Base-by-base conservation (phyloP, 1,140 invertebrate species). In the Drosophila ambigua region DNA sequence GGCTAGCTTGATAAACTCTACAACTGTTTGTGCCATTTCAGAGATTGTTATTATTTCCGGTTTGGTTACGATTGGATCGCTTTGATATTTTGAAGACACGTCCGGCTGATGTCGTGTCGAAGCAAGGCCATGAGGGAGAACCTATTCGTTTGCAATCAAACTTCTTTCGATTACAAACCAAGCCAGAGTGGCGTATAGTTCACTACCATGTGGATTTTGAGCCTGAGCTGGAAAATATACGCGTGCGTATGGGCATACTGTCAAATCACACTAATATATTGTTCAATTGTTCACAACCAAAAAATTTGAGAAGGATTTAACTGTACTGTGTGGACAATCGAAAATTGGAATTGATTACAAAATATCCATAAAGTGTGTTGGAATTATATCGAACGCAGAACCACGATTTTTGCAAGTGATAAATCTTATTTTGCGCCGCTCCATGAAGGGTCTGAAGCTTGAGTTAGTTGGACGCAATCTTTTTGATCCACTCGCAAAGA, bases 131-230 rank as follows among this genome's bases (percentile, higher is more conserved):
- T 0, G 81, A 88, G 20, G 96, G 96, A 0, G 73, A 24, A 0
- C 71, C 68, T 0, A 72, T 20, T 20, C 20, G 20, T 20, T 20
- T 20, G 0, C 62, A 93, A 1, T 92, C 96, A 0, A 98, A 98
- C 90, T 97, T 96, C 67, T 98, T 97, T 71, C 93, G 93, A 11
- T 73, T 98, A 1, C 55, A 95, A 2, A 93, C 94, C 0, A 92
- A 92, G 2, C 94, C 96, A 0, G 93, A 96, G 46, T 98, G 96
- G 96, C 92, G 94, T 39, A 91, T 98, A 0, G 95, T 95, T 60
- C 96, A 98, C 71, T 98, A 98, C 89, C 93, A 95, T 66, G 97
- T 98, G 0, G 95, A 96, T 77, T 96, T 97, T 78, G 82, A 91
- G 0, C 97, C 97, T 0, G 93, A 95, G 13, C 55, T 91, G 31